A percentile compares a stretch with the other conserved stretches of the same genome.
phyloP scores from a whole-genome alignment of 2,797 vertebrate genomes.

The Prionace glauca region DNA sequence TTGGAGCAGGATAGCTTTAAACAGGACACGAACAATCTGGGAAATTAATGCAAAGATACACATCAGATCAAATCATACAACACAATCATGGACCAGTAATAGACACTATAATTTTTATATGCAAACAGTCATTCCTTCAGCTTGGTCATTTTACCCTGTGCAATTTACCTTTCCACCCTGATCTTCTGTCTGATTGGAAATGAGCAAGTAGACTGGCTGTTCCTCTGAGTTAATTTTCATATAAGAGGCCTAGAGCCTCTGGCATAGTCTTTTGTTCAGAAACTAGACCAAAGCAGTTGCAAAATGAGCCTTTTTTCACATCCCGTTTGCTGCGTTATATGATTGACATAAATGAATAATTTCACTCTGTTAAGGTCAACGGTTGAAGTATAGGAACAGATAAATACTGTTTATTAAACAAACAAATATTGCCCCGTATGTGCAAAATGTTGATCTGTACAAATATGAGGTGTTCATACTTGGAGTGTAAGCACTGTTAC shows the following conservation, averaged over 20 bases:
- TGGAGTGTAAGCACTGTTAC: not conserved
- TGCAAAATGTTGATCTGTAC: not conserved
- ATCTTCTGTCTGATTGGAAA: not conserved
- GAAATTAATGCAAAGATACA: not conserved
- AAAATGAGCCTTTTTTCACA: not conserved
- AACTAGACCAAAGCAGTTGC: not conserved
- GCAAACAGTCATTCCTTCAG: slow-evolving; percentile 1
- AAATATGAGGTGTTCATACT: not conserved
- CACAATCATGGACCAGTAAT: not conserved
- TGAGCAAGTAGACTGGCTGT: not conserved
- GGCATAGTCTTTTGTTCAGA: slow-evolving; percentile 1
- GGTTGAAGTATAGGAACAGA: not conserved
- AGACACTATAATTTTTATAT: not conserved
- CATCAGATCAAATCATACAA: not conserved
- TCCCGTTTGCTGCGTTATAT: not conserved
- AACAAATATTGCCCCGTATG: too few species aligned
- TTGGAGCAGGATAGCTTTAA: not conserved
- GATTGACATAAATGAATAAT: not conserved
- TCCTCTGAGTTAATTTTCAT: not conserved
- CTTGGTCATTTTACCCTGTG: not conserved
- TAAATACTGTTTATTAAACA: not conserved
- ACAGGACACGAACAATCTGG: not conserved
- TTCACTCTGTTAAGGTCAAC: not conserved
- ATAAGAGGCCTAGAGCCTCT: not conserved
- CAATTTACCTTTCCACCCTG: slow-evolving; percentile 19